Base-by-base conservation (phyloP, 2,797 vertebrate genomes). In the Platyrinchus mystaceus region DNA sequence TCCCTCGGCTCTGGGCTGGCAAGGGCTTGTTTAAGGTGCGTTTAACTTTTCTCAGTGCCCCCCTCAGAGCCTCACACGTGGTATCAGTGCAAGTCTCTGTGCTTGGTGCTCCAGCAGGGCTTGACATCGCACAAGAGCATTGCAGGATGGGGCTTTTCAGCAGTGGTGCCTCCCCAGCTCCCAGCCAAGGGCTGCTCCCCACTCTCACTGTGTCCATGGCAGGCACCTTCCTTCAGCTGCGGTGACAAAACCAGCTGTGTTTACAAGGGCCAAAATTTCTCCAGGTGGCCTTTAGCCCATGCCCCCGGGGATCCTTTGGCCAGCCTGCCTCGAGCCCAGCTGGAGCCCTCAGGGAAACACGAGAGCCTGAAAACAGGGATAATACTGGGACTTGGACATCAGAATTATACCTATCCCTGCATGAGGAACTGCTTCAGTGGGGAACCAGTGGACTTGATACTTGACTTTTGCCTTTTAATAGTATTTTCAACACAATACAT, bases 61-160 rank as follows among this genome's bases (percentile, higher is more conserved):
- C 26, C 4, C 37, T 1, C 19, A 6, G 52, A 67, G 58, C 81
- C 53, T 52, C 30, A 2, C 2, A 0, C 0, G 0, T 8, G n/a
- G 15, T 30, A n/a, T 12, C 4, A 1, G 55, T 50, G 67, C 6
- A 1, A 10, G 70, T 37, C 2, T 0, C 82, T 0, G 1, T 14
- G 37, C 3, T 2, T 37, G 60, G 47, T 88, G 68, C 86, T 67
- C 30, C 55, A 26, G 70, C 58, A 58, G 62, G 44, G 70, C 41
- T 84, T 46, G 47, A 6, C 27, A 13, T 62, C 3, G 6, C 50
- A 5, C 2, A 2, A 6, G 53, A 30, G 39, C 3, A 0, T 32
- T 27, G 36, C 3, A 1, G 66, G 39, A 67, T 0, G 0, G 50
- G 62, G 44, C 36, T 24, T 44, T 59, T 10, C 44, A 55, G 56